Evolutionary conservation across 2,888 invertebrate species (phyloP).

Genomic region (Clunio marinus): DNA sequence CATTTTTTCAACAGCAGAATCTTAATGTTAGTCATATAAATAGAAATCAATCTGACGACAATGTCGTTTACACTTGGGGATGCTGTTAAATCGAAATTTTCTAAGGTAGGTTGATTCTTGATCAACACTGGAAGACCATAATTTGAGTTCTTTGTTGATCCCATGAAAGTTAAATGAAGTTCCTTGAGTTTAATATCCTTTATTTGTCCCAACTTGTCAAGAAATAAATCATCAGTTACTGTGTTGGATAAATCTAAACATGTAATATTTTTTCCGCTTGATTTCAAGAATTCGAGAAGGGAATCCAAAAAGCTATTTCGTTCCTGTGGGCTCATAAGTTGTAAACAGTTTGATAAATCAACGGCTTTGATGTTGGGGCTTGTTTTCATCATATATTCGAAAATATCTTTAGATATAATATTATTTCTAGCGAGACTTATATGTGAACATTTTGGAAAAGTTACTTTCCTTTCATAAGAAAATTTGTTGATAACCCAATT

Average conservation of each 20-base stretch:
- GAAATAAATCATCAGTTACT: constrained; percentile 30
- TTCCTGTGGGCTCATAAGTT: constrained; percentile 20
- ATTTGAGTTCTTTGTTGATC: constrained; percentile 28
- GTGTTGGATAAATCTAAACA: constrained; percentile 22
- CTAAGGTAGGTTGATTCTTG: background rate
- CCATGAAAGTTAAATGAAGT: constrained; percentile 30
- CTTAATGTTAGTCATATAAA: constrained; percentile 9
- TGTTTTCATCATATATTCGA: constrained; percentile 32
- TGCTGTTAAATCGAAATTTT: constrained; percentile 33
- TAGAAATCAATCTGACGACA: constrained; percentile 9
- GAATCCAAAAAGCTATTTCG: constrained; percentile 21
- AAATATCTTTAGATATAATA: constrained; percentile 22
- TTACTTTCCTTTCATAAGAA: background rate
- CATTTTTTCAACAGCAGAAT: constrained; percentile 29
- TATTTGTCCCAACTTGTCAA: constrained; percentile 18
- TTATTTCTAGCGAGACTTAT: constrained; percentile 22
- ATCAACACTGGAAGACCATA: constrained; percentile 27
- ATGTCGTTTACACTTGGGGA: constrained; percentile 28
- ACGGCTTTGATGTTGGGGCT: background rate
- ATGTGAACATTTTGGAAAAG: constrained; percentile 4
- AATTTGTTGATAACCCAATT: constrained; percentile 23
- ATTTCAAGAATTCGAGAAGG: background rate
- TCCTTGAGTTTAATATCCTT: background rate
- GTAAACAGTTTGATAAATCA: constrained; percentile 27
- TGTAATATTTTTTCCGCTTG: background rate